A percentile compares a stretch with the other conserved stretches of the same genome.
Evolutionary conservation across 2,113 vertebrate genomes (phyloP).

Genomic region (Periophthalmodon schlosseri): DNA sequence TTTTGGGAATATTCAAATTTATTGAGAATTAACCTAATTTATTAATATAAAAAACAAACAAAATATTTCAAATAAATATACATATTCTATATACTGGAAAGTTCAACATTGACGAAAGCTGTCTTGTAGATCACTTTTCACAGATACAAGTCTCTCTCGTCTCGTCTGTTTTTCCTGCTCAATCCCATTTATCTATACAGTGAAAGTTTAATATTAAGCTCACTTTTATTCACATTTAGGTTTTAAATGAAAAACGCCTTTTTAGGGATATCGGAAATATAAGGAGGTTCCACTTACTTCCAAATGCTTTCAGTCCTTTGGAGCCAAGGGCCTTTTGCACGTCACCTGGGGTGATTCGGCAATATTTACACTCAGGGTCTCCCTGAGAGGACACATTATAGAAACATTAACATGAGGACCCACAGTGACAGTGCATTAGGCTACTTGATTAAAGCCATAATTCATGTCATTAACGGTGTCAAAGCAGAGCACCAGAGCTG

Average conservation of each 20-base stretch:
- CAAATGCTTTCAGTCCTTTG: conserved; percentile 41
- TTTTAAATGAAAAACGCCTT: too few relatives aligned
- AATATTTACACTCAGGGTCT: conserved; percentile 70
- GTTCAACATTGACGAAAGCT: too few relatives aligned
- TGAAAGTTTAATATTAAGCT: too few relatives aligned
- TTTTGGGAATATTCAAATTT: not conserved
- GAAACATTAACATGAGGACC: not conserved
- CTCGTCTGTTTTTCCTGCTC: too few relatives aligned
- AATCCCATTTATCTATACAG: too few relatives aligned
- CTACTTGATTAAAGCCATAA: not conserved
- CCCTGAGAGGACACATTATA: conserved; percentile 50
- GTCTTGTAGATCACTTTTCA: too few relatives aligned
- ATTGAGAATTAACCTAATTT: not conserved
- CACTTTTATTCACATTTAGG: too few relatives aligned
- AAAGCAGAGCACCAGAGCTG: not conserved
- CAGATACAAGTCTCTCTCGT: too few relatives aligned
- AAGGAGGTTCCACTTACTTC: conserved; percentile 63
- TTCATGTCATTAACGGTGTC: not conserved
- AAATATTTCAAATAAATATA: too few relatives aligned
- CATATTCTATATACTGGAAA: too few relatives aligned
- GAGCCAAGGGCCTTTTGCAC: conserved; percentile 55
- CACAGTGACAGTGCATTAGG: not conserved
- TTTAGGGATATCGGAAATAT: too few relatives aligned
- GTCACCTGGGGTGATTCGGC: conserved; percentile 69
- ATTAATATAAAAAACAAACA: not conserved